Percentiles rank a stretch among this genome's conserved stretches.
phyloP scores from a whole-genome alignment of 2,888 invertebrate genomes.

The Bombylius discolor region DNA sequence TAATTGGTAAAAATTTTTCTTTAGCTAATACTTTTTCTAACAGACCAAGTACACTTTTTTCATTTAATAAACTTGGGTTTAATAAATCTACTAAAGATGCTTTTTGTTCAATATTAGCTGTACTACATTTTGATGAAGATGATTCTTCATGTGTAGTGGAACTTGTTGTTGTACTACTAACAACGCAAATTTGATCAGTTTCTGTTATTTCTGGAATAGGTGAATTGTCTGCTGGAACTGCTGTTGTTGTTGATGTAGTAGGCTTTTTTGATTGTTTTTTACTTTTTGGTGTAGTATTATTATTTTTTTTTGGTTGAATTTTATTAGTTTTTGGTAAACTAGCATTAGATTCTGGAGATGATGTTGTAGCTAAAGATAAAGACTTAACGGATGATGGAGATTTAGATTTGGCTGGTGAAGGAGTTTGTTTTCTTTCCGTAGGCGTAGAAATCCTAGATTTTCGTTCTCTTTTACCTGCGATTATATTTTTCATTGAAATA shows the following conservation, averaged over 20 bases:
- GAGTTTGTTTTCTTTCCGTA: conserved; percentile 6
- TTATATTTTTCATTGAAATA: conserved; percentile 31
- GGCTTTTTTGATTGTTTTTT: too few species aligned
- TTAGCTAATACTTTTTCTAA: conserved; percentile 22
- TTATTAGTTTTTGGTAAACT: too few species aligned
- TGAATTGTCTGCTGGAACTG: too few species aligned
- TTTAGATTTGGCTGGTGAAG: not conserved
- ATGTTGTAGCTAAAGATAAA: not conserved
- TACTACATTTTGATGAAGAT: not conserved
- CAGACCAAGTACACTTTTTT: conserved; percentile 18
- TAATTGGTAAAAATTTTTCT: conserved; percentile 21
- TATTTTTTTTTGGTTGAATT: too few species aligned
- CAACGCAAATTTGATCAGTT: conserved; percentile 18
- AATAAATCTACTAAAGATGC: conserved; percentile 21
- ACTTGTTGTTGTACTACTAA: conserved; percentile 19
- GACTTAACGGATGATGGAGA: not conserved
- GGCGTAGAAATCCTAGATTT: conserved; percentile 16
- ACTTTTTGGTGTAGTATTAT: too few species aligned
- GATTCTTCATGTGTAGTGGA: not conserved
- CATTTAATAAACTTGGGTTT: conserved; percentile 19
- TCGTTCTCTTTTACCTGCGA: conserved; percentile 29
- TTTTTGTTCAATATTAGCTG: conserved; percentile 6
- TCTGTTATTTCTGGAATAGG: not conserved
- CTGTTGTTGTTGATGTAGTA: too few species aligned
- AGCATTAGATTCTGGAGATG: too few species aligned